A percentile compares a stretch with the other conserved stretches of the same genome.
Evolutionary conservation across 2,797 vertebrate species (phyloP).

Genomic region (Martes flavigula): DNA sequence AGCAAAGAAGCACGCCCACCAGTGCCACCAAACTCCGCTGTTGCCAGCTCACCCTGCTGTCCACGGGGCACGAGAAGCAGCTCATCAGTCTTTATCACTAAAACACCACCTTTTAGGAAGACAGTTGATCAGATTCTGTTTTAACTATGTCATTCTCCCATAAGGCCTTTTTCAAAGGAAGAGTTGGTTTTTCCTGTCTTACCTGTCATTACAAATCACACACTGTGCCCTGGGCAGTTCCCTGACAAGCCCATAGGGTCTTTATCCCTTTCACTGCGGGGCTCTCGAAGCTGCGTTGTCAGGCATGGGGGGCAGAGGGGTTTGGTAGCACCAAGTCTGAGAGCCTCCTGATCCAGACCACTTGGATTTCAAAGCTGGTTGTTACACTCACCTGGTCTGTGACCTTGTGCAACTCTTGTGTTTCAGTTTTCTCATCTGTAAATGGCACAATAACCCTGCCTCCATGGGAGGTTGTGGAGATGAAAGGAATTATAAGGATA

Average conservation of each 20-base stretch:
- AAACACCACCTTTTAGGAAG: neutral
- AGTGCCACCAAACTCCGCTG: too few species aligned
- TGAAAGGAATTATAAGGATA: neutral
- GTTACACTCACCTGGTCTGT: neutral
- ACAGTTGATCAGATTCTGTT: neutral
- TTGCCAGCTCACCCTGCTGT: neutral
- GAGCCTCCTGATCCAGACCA: neutral
- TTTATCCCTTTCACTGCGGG: too few species aligned
- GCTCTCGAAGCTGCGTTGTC: neutral
- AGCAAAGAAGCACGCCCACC: fast-evolving
- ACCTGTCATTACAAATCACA: neutral
- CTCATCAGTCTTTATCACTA: neutral
- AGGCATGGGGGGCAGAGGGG: neutral
- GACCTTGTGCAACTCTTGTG: neutral
- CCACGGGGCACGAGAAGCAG: neutral
- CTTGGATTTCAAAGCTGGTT: neutral
- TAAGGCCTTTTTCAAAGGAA: neutral
- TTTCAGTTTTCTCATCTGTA: neutral
- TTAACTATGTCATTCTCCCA: neutral
- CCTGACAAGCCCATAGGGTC: neutral
- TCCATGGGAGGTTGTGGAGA: neutral
- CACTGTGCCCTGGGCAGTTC: too few species aligned
- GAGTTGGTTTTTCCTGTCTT: neutral
- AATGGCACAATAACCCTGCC: neutral
- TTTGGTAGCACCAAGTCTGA: neutral